Percentiles rank a stretch among this genome's conserved stretches.
Evolutionary conservation across 1,140 invertebrate species (phyloP).

Genomic region (Hyles vespertilio): DNA sequence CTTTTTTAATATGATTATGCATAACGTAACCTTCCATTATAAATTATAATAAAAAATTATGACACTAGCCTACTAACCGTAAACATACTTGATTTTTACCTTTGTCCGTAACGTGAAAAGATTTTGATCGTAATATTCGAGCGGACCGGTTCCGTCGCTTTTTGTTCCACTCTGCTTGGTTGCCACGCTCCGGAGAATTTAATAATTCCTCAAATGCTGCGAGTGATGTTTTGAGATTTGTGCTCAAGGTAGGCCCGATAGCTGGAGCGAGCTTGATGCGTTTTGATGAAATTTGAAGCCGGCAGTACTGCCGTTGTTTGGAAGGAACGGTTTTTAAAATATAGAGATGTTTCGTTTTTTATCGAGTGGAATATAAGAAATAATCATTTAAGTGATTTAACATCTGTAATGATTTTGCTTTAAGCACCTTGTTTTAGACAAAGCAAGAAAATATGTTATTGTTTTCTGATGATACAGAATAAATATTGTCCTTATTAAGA

Average conservation of each 20-base stretch:
- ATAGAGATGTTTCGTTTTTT: too few species aligned
- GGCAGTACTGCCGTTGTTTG: neutral
- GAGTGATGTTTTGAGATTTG: slow-evolving; percentile 32
- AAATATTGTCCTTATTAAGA: too few species aligned
- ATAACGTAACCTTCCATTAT: too few species aligned
- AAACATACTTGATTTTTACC: slow-evolving; percentile 10
- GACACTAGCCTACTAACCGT: neutral
- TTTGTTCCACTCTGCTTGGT: slow-evolving; percentile 30
- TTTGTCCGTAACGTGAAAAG: slow-evolving; percentile 23
- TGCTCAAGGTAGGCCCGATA: slow-evolving; percentile 15
- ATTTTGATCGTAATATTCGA: slow-evolving; percentile 35
- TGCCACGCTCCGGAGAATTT: slow-evolving; percentile 27
- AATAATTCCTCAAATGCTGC: slow-evolving; percentile 30
- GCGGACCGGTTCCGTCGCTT: slow-evolving; percentile 21
- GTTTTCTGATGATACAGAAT: too few species aligned
- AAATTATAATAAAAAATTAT: too few species aligned
- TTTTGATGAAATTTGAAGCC: too few species aligned
- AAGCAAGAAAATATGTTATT: too few species aligned
- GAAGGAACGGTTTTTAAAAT: neutral
- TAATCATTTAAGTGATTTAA: too few species aligned
- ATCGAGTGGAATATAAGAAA: too few species aligned
- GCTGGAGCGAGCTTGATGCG: slow-evolving; percentile 10
- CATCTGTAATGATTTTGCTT: too few species aligned
- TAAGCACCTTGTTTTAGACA: too few species aligned
- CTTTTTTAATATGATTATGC: too few species aligned